These are phyloP conservation scores for Petrocephalus sullivani DNA, from an alignment of 2,797 vertebrate genomes.

Conservation along the genomic window DNA sequence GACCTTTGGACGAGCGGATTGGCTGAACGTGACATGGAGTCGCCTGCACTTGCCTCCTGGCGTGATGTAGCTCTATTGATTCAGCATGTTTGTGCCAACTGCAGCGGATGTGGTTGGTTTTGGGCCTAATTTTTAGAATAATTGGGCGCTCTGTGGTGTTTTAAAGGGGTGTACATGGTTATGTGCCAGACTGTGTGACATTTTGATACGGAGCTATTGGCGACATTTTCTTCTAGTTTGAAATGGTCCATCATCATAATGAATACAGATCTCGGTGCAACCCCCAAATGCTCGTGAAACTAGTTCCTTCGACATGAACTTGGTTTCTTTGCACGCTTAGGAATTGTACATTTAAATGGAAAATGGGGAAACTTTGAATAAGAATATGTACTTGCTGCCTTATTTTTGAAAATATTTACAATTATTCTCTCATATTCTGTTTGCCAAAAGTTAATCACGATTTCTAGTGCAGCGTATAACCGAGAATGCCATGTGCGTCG, in stretches of 20 bases:
- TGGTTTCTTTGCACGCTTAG: background rate
- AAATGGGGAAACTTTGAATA: conserved; percentile 43
- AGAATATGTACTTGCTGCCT: conserved; percentile 54
- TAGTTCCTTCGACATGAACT: background rate
- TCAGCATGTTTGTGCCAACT: background rate
- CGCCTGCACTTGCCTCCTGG: background rate
- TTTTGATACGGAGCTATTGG: background rate
- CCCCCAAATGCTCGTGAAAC: background rate
- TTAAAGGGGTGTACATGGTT: background rate
- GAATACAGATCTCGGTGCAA: background rate
- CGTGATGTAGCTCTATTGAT: background rate
- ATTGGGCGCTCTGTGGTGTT: background rate
- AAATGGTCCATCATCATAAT: background rate
- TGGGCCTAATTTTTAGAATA: background rate
- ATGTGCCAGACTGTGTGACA: background rate
- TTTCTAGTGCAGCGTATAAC: conserved; percentile 34
- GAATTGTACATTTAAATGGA: conserved; percentile 30
- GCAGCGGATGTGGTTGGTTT: background rate
- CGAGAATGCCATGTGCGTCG: conserved; percentile 35
- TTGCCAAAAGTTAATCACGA: conserved; percentile 45
- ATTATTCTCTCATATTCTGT: conserved; percentile 36
- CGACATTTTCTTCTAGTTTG: no score
- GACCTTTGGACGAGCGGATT: background rate
- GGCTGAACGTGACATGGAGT: background rate
- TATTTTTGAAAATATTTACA: conserved; percentile 44